phyloP scores from a whole-genome alignment of 2,797 vertebrate species.

The Phataginus tetradactyla region DNA sequence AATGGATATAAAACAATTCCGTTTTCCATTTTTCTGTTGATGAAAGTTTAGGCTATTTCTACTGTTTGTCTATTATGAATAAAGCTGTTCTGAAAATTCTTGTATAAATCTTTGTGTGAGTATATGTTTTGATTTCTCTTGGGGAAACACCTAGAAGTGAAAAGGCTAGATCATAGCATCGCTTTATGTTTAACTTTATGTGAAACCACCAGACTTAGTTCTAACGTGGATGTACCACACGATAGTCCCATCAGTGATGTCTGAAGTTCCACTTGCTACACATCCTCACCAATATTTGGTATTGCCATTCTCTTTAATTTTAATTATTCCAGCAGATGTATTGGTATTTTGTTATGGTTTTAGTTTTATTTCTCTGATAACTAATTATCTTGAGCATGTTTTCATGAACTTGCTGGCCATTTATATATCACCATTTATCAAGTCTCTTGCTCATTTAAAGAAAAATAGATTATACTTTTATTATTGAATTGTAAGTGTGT shows the following conservation, averaged over 20 bases:
- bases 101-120: background rate
- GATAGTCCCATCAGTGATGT: background rate
- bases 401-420: background rate
- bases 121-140: background rate
- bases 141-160: background rate
- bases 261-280: background rate
- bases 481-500: background rate
- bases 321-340: background rate
- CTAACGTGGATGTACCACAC: background rate
- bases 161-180: background rate
- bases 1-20: background rate
- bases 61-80: background rate
- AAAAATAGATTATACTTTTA: background rate
- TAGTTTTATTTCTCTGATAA: background rate
- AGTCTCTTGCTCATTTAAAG: background rate
- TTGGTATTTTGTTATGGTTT: background rate
- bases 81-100: background rate
- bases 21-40: background rate
- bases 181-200: background rate
- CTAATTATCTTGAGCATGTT: background rate
- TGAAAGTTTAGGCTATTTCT: background rate
- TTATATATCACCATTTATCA: background rate
- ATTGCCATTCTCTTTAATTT: background rate
- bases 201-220: background rate
- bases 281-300: background rate